A percentile compares a stretch with the other conserved stretches of the same genome.
phyloP scores from a whole-genome alignment of 2,113 vertebrate genomes.

The Smithornis capensis region DNA sequence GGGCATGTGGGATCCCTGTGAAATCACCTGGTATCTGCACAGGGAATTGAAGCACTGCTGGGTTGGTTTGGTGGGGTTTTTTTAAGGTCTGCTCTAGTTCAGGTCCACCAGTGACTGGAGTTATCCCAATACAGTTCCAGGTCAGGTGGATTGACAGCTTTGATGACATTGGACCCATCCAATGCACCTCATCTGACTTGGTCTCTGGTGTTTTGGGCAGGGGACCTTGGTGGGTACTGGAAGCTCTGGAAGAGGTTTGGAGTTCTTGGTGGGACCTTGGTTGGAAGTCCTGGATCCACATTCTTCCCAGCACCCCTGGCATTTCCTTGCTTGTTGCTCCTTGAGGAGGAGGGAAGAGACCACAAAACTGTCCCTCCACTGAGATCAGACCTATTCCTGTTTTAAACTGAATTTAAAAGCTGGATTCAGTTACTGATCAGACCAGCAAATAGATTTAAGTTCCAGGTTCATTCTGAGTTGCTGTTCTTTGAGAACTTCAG shows the following conservation, averaged over 20 bases:
- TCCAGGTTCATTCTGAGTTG: not conserved
- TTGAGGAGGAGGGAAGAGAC: not conserved
- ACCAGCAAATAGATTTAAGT: not conserved
- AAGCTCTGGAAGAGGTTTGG: not conserved
- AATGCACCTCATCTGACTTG: fast-evolving
- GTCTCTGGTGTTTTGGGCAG: fast-evolving
- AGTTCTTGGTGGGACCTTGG: not conserved
- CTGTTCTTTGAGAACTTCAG: not conserved
- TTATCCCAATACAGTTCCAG: not conserved
- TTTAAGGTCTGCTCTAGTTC: not conserved
- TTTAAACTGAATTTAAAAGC: not conserved
- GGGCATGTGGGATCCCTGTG: not conserved
- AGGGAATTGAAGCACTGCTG: not conserved
- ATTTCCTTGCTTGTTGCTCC: not conserved
- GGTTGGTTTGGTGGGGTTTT: not conserved
- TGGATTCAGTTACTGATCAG: not conserved
- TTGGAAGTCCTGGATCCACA: not conserved
- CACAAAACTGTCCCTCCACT: not conserved
- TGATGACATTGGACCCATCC: not conserved
- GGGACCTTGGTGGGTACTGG: fast-evolving
- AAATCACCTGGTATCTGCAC: not conserved
- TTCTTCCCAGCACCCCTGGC: not conserved
- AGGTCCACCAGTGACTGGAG: not conserved
- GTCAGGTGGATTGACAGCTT: not conserved
- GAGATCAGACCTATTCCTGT: not conserved